Percentiles rank a stretch among this genome's conserved stretches.
phyloP scores from a whole-genome alignment of 23 tunicate species.

The Clavelina lepadiformis region DNA sequence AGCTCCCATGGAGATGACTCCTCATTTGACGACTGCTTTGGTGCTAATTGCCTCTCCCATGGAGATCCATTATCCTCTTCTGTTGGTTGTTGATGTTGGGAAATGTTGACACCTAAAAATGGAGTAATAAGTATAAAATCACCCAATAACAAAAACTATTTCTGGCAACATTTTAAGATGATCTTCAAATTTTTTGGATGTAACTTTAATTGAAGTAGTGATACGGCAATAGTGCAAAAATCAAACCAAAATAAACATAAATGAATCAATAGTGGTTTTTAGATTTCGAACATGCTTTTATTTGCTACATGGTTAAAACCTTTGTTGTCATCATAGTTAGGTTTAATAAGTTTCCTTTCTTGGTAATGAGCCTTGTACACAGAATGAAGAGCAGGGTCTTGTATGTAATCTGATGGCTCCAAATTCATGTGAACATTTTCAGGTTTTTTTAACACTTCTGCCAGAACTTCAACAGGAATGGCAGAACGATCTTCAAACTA shows the following conservation, averaged over 20 bases:
- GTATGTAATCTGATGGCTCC: conserved; percentile 45
- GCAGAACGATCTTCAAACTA: neutral
- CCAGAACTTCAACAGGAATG: conserved; percentile 48
- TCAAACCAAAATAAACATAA: too few relatives aligned
- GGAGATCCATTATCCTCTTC: neutral
- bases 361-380: conserved; percentile 43
- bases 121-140: too few relatives aligned
- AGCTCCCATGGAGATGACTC: conserved; percentile 59
- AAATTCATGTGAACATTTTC: conserved; percentile 74
- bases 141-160: too few relatives aligned
- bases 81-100: too few relatives aligned
- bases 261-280: too few relatives aligned
- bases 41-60: neutral
- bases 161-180: too few relatives aligned
- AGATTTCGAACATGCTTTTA: too few relatives aligned
- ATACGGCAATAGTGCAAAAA: too few relatives aligned
- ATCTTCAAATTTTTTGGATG: too few relatives aligned
- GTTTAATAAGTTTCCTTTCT: conserved; percentile 50
- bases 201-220: too few relatives aligned
- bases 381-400: conserved; percentile 49
- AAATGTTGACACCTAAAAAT: too few relatives aligned
- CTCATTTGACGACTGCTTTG: neutral
- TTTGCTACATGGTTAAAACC: too few relatives aligned
- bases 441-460: conserved; percentile 56
- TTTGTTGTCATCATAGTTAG: conserved; percentile 34